Percentiles rank a stretch among this genome's conserved stretches.
Conservation (phyloP, 2,113 vertebrate species). For the Osmerus mordax region DNA sequence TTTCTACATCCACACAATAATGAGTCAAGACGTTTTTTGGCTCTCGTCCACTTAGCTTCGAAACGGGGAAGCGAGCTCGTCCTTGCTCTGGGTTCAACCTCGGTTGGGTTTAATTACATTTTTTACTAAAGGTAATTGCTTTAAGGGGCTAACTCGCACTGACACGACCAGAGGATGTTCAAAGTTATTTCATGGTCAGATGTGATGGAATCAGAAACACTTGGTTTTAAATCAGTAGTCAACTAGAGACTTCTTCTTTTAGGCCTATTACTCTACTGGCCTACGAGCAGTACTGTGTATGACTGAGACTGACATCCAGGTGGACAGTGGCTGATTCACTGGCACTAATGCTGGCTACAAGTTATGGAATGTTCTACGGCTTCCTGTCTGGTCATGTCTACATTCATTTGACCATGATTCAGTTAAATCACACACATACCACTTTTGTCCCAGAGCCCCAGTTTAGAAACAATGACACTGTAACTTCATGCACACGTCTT, state of each 20-base stretch:
- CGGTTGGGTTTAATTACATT: neutral
- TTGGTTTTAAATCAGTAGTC: neutral
- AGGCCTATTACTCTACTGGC: no score
- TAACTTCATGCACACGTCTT: conserved; percentile 16
- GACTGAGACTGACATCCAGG: no score
- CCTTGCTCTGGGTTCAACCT: conserved; percentile 28
- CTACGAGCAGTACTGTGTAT: no score
- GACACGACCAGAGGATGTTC: conserved; percentile 16
- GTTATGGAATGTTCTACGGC: no score
- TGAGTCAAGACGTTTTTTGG: conserved; percentile 72
- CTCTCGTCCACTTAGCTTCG: conserved; percentile 60
- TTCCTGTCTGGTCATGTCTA: no score
- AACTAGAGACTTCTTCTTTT: no score
- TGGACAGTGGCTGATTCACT: no score
- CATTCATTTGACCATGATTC: no score
- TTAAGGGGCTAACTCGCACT: conserved; percentile 7
- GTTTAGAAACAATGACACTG: neutral
- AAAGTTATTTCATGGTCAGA: conserved; percentile 6
- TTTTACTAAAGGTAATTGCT: conserved; percentile 33
- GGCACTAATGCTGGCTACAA: no score
- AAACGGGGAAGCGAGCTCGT: conserved; percentile 49
- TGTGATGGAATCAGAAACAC: neutral
- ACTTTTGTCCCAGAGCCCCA: neutral
- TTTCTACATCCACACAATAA: conserved; percentile 64
- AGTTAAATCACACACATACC: no score